Conservation (phyloP, 2,888 invertebrate genomes). For the Drosophila quinaria region DNA sequence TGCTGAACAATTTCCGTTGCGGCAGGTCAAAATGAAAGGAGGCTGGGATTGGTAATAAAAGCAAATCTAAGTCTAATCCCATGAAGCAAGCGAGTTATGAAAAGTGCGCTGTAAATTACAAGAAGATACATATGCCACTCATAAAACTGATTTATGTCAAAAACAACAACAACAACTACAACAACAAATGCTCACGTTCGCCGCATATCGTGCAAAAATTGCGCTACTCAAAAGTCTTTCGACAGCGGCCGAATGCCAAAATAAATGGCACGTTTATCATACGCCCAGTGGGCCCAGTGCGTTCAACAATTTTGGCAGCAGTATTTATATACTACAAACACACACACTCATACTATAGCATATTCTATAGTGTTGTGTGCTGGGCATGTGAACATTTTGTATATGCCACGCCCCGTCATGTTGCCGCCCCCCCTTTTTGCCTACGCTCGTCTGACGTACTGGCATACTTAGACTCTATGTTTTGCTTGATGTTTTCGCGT, state of each 20-base stretch:
- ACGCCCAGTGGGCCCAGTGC: slow-evolving; percentile 77
- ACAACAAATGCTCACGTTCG: slow-evolving; percentile 50
- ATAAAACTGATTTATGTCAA: slow-evolving; percentile 61
- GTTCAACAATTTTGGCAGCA: slow-evolving; percentile 73
- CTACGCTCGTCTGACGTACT: slow-evolving; percentile 43
- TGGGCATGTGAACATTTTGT: slow-evolving; percentile 54
- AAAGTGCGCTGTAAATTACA: slow-evolving; percentile 63
- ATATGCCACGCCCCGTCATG: slow-evolving; percentile 43
- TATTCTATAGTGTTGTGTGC: slow-evolving; percentile 26
- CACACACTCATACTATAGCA: slow-evolving; percentile 11
- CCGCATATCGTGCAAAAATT: slow-evolving; percentile 52
- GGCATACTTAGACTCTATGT: slow-evolving; percentile 62
- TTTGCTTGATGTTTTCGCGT: slow-evolving; percentile 71
- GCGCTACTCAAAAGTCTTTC: slow-evolving; percentile 52
- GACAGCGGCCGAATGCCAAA: slow-evolving; percentile 56
- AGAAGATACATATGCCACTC: slow-evolving; percentile 57
- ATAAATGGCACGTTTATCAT: slow-evolving; percentile 81
- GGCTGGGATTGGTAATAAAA: slow-evolving; percentile 23
- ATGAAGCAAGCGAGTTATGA: slow-evolving; percentile 13
- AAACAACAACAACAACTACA: slow-evolving; percentile 33
- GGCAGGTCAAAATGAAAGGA: slow-evolving; percentile 65
- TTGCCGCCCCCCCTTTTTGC: background rate
- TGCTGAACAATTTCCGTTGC: slow-evolving; percentile 58
- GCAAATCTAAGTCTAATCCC: slow-evolving; percentile 29
- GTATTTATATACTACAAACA: slow-evolving; percentile 68